Base-by-base conservation (phyloP, 1,140 invertebrate species). In the Zaprionus davidi region DNA sequence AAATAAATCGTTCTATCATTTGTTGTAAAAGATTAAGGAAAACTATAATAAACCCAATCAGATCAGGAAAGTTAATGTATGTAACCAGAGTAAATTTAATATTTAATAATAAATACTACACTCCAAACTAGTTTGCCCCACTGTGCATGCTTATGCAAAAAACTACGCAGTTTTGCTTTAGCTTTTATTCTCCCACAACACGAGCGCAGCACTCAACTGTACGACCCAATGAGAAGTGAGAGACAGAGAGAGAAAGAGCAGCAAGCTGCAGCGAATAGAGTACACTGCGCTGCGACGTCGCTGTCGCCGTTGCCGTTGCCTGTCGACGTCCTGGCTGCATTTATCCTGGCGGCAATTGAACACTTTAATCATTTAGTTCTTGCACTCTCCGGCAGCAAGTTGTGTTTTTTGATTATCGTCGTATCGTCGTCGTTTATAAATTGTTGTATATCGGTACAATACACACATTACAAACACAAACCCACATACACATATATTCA, bases 301-400 rank as follows among this genome's bases (percentile, higher is more conserved):
- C 17, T 55, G 76, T 55, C 20, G 63, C 79, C 58, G 59, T 53
- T 22, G 63, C 62, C 72, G 71, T 71, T 56, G 68, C 71, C 68
- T 58, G 55, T 20, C 69, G 78, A 64, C 58, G 81, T 88, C 85
- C 85, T 90, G 81, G 79, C 82, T 90, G 87, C 87, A 90, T 85
- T 82, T 90, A 78, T 90, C 82, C 85, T 88, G 78, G 82, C 85
- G 78, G 85, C 85, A 85, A 73, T 87, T 82, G 81, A 82, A 76
- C 75, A 79, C 81, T 86, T 82, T 79, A 91, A 85, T 91, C 91
- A 92, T 92, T 92, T 92, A 92, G 91, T 92, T 92, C 91, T 92
- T 92, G 91, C 91, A 92, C 91, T 92, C 91, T 92, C 82, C 83
- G 81, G 84, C 82, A 91, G 91, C 91, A 92, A 92, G 91, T 92